Percentiles rank a stretch among this genome's conserved stretches.
Evolutionary conservation across 2,113 vertebrate genomes (phyloP).

Genomic region (Myrmecobius fasciatus): DNA sequence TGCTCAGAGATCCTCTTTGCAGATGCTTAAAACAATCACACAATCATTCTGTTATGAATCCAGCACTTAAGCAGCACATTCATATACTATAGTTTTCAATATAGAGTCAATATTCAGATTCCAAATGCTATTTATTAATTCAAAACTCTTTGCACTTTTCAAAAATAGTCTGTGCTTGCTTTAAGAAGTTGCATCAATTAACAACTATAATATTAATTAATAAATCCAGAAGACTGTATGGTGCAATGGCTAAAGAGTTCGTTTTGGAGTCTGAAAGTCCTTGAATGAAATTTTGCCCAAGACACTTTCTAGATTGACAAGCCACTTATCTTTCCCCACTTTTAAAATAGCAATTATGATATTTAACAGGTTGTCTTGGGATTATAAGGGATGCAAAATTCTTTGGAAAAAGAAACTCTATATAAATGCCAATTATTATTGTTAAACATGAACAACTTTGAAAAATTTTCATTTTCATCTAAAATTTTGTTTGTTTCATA

Average conservation of each 20-base stretch:
- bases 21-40: conserved; percentile 65
- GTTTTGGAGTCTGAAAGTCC: not conserved
- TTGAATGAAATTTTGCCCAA: not conserved
- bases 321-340: not conserved
- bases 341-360: not conserved
- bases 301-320: not conserved
- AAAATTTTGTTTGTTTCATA: not conserved
- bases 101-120: conserved; percentile 41
- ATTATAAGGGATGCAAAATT: not conserved
- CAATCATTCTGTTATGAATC: conserved; percentile 54
- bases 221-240: not conserved
- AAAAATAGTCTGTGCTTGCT: conserved; percentile 65
- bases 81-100: conserved; percentile 47
- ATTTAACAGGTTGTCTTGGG: not conserved
- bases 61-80: not conserved
- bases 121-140: conserved; percentile 47
- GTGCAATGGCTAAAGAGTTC: not conserved
- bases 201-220: conserved; percentile 45
- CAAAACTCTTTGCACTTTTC: conserved; percentile 46
- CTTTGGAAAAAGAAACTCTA: not conserved
- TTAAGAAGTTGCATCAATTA: not conserved
- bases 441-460: conserved; percentile 17
- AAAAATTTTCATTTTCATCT: conserved; percentile 55
- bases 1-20: conserved; percentile 69
- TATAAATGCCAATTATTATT: not conserved